A percentile compares a stretch with the other conserved stretches of the same genome.
These are phyloP conservation scores for Apis florea DNA, from an alignment of 1,140 invertebrate genomes.

Conservation along the genomic window DNA sequence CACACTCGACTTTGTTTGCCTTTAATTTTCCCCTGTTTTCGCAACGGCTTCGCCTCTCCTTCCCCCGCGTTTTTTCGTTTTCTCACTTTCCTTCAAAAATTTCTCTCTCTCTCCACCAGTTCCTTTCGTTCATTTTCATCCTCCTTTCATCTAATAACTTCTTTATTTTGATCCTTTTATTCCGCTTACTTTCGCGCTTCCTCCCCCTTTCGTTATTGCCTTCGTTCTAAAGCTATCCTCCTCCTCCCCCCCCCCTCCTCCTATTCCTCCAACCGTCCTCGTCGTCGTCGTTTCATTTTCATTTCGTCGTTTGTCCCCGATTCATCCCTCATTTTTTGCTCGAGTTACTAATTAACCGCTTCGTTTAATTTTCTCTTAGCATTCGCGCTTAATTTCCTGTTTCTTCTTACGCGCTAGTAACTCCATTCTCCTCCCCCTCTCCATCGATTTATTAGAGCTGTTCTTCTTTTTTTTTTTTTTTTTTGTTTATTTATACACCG, in stretches of 20 bases:
- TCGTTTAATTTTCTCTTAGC: constrained; percentile 13
- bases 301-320: not conserved
- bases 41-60: not conserved
- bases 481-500: too few relatives aligned
- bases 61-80: not conserved
- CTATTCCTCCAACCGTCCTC: not conserved
- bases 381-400: constrained; percentile 9
- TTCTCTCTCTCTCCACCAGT: not conserved
- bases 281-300: not conserved
- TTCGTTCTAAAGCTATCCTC: not conserved
- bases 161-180: not conserved
- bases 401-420: not conserved
- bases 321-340: not conserved
- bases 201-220: not conserved
- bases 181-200: not conserved
- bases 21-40: not conserved
- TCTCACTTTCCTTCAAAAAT: not conserved
- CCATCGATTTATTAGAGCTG: not conserved
- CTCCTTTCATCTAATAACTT: not conserved
- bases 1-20: not conserved
- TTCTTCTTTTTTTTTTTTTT: not conserved
- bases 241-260: too few relatives aligned
- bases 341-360: constrained; percentile 17
- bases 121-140: not conserved
- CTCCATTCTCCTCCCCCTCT: not conserved